These are phyloP conservation scores for Sapayoa aenigma DNA, from an alignment of 2,113 vertebrate species.

Conservation along the genomic window DNA sequence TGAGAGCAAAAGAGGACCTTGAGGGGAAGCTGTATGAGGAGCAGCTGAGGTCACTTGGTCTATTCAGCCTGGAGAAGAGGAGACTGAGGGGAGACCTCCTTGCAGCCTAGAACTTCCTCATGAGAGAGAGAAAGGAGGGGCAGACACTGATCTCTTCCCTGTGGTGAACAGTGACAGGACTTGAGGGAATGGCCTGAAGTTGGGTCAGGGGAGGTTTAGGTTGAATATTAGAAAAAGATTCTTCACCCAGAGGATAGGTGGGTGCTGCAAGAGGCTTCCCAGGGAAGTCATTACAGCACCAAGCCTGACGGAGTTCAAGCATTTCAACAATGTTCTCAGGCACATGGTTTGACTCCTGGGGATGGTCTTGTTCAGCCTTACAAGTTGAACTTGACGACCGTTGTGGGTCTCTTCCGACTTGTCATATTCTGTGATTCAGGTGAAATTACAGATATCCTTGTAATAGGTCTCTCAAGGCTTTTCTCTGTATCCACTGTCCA, in stretches of 20 bases:
- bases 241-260: background rate
- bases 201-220: background rate
- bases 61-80: background rate
- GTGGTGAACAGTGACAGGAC: background rate
- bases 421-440: background rate
- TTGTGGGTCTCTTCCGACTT: background rate
- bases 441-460: background rate
- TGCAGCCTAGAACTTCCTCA: background rate
- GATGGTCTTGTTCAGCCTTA: background rate
- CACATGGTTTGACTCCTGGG: background rate
- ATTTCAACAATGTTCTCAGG: background rate
- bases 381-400: background rate
- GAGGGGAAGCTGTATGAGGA: background rate
- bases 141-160: background rate
- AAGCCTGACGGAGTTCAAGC: background rate
- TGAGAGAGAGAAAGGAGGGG: background rate
- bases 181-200: background rate
- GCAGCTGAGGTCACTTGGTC: background rate
- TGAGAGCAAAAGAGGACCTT: background rate
- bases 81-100: background rate
- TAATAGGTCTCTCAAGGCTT: slow-evolving; percentile 24
- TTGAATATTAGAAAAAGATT: background rate
- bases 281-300: background rate
- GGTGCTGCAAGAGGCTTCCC: background rate
- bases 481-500: slow-evolving; percentile 2